phyloP scores from a whole-genome alignment of 2,888 invertebrate genomes.

The Rhaphigaster nebulosa region DNA sequence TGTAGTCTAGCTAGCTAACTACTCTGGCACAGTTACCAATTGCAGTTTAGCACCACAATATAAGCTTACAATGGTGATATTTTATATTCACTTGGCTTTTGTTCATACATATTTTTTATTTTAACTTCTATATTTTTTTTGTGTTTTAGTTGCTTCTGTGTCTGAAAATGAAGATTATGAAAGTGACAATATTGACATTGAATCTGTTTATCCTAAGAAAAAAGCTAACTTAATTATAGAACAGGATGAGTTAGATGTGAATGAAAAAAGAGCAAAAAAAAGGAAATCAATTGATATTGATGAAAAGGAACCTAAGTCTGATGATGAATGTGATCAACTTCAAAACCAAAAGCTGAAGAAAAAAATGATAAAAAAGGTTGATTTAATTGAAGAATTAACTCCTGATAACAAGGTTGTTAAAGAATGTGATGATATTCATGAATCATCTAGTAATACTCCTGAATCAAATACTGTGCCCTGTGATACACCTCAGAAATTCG shows the following conservation, averaged over 20 bases:
- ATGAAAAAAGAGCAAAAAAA: slow-evolving; percentile 49
- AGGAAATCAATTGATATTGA: slow-evolving; percentile 52
- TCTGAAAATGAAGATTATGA: slow-evolving; percentile 66
- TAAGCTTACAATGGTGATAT: too few species aligned
- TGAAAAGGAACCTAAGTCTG: slow-evolving; percentile 52
- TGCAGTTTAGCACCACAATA: too few species aligned
- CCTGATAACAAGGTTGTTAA: slow-evolving; percentile 48
- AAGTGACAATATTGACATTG: slow-evolving; percentile 59
- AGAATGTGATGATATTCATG: slow-evolving; percentile 50
- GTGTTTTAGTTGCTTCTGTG: slow-evolving; percentile 65
- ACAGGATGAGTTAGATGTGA: background rate
- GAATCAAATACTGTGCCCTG: background rate
- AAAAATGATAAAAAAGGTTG: slow-evolving; percentile 46
- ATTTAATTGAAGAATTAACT: slow-evolving; percentile 54
- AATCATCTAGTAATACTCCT: background rate
- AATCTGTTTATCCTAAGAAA: slow-evolving; percentile 39
- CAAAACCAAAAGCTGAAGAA: background rate
- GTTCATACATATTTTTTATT: background rate
- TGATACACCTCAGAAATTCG: slow-evolving; percentile 41
- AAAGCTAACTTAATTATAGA: slow-evolving; percentile 21
- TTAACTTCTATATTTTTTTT: background rate
- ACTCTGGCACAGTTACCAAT: too few species aligned
- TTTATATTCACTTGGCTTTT: background rate
- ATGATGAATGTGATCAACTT: slow-evolving; percentile 45
- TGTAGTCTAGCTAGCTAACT: too few species aligned